Base-by-base conservation (phyloP, 35 echinoderm and acorn worm species). In the Lytechinus pictus region DNA sequence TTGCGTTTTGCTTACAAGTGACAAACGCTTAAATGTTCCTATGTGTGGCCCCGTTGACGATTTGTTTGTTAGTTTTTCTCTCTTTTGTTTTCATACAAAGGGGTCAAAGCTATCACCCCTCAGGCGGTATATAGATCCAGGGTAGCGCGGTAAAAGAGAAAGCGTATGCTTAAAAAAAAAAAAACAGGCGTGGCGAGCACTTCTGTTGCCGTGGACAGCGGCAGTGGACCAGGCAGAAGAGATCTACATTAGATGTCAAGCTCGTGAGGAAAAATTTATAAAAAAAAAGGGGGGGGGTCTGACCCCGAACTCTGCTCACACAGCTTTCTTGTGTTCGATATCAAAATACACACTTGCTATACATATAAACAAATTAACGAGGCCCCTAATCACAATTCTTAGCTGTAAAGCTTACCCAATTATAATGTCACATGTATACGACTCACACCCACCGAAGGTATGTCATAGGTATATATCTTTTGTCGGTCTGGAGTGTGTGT, bases 41-140 rank as follows among this genome's bases (percentile, higher is more conserved):
- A 24, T 24, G 3, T 79, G 66, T 79, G 66, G 19, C 66, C 66
- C 66, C 66, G 19, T 3, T 14, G 66, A 24, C 66, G 66, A 24
- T 79, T 79, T 79, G 66, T 79, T 79, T 79, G 66, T 79, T 79
- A n/a, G 66, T 79, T 79, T 79, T 79, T 79, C 66, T 24, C n/a
- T 79, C 66, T 79, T 79, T 79, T 79, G 66, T 79, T 24, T 79
- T 79, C 21, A 27, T 8, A 79, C 8, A 16, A 79, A 79, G 21
- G 57, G 66, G 19, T 79, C 66, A 79, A 79, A 58, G 6, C 66
- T 24, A 79, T 79, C 19, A 79, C 66, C 66, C 66, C 66, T 16
- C 14, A 8, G 19, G 66, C 66, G 66, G n/a, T 79, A n/a, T n/a
- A n/a, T n/a, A 24, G 19, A 14, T 24, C 21, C 16, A 24, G 66